Evolutionary conservation across 2,888 invertebrate genomes (phyloP).

Genomic region (Limnephilus rhombicus): DNA sequence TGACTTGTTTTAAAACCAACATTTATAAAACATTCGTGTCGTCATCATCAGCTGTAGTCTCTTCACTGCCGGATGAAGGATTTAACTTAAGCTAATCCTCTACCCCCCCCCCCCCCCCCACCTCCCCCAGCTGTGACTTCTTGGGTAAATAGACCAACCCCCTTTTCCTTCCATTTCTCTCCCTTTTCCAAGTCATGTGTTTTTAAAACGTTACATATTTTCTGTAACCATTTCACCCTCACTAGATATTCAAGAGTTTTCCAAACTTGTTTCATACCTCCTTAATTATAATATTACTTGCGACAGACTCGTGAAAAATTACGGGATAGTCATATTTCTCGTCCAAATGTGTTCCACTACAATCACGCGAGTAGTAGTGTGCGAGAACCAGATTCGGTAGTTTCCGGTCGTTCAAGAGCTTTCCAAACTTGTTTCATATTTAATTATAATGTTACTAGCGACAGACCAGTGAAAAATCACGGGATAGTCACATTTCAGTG

Average conservation of each 20-base stretch:
- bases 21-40: background rate
- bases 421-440: too few relatives aligned
- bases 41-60: background rate
- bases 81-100: constrained; percentile 16
- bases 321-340: too few relatives aligned
- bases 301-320: too few relatives aligned
- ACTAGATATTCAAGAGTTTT: background rate
- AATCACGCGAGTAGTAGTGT: too few relatives aligned
- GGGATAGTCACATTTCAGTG: too few relatives aligned
- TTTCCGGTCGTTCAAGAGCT: too few relatives aligned
- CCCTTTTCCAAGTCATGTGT: constrained; percentile 16
- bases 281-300: too few relatives aligned
- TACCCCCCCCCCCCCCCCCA: background rate
- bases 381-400: too few relatives aligned
- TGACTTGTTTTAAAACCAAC: background rate
- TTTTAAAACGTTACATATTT: constrained; percentile 23
- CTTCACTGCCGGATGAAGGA: background rate
- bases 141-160: background rate
- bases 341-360: too few relatives aligned
- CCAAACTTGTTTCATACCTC: background rate
- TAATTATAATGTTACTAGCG: too few relatives aligned
- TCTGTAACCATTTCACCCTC: constrained; percentile 12
- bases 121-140: background rate
- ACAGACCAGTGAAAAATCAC: too few relatives aligned
- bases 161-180: background rate